These are phyloP conservation scores for Drosophila repletoides DNA, from an alignment of 1,140 invertebrate genomes.

Conservation along the genomic window DNA sequence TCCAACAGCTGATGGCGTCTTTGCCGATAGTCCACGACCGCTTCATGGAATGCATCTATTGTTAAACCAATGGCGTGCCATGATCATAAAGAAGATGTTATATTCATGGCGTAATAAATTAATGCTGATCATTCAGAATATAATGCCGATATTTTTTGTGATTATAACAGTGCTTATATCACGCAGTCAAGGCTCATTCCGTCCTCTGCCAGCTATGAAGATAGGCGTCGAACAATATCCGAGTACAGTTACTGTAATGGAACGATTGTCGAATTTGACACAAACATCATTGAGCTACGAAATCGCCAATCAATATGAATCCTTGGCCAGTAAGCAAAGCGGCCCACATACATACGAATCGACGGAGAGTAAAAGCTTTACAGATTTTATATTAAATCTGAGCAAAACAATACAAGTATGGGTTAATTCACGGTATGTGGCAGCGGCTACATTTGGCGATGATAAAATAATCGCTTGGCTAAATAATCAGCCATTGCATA, in stretches of 20 bases:
- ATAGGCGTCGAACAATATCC: slow-evolving; percentile 60
- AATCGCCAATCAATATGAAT: slow-evolving; percentile 46
- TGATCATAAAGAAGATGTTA: slow-evolving; percentile 86
- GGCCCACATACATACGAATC: slow-evolving; percentile 21
- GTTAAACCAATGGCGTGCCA: slow-evolving; percentile 85
- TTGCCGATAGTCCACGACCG: slow-evolving; percentile 44
- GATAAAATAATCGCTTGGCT: slow-evolving; percentile 84
- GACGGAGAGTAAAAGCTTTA: slow-evolving; percentile 9
- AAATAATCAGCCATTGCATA: slow-evolving; percentile 88
- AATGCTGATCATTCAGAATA: slow-evolving; percentile 84
- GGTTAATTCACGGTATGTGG: slow-evolving; percentile 61
- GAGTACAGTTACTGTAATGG: slow-evolving; percentile 51
- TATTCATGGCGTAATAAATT: slow-evolving; percentile 84
- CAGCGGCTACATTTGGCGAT: slow-evolving; percentile 74
- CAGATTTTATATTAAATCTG: slow-evolving; percentile 49
- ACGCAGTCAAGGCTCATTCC: slow-evolving; percentile 33
- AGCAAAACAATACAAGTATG: slow-evolving; percentile 52
- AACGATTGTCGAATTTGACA: not conserved
- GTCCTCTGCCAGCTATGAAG: slow-evolving; percentile 45
- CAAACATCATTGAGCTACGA: not conserved
- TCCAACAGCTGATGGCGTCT: slow-evolving; percentile 53
- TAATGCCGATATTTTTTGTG: slow-evolving; percentile 85
- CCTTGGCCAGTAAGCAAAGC: slow-evolving; percentile 39
- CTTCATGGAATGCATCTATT: slow-evolving; percentile 52
- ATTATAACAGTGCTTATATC: slow-evolving; percentile 84